These are phyloP conservation scores for Melospiza melodia DNA, from an alignment of 2,113 vertebrate species.

Conservation along the genomic window DNA sequence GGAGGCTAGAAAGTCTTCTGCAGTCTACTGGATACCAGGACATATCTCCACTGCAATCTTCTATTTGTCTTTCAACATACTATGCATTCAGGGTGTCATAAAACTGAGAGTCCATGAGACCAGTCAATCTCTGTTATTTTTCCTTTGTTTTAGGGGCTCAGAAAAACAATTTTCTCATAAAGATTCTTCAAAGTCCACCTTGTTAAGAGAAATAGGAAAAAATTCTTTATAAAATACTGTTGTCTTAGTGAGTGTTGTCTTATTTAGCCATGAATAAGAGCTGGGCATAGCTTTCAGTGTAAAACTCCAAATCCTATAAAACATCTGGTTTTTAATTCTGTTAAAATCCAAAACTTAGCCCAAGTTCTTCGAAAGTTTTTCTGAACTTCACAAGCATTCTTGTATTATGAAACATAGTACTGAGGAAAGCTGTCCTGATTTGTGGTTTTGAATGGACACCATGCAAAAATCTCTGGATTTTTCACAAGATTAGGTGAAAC, in stretches of 20 bases:
- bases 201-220: background rate
- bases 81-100: background rate
- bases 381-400: conserved; percentile 28
- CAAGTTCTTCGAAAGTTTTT: conserved; percentile 50
- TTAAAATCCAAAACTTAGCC: conserved; percentile 9
- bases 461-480: background rate
- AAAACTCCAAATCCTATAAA: background rate
- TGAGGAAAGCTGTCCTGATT: background rate
- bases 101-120: background rate
- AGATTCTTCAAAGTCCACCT: background rate
- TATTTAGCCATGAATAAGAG: background rate
- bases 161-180: background rate
- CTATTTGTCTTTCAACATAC: background rate
- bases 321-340: conserved; percentile 37
- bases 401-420: background rate
- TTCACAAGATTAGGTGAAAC: conserved; percentile 8
- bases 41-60: background rate
- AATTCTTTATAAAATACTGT: background rate
- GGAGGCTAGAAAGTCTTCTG: background rate
- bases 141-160: background rate
- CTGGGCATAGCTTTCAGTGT: background rate
- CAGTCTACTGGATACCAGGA: background rate
- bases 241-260: background rate
- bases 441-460: conserved; percentile 12
- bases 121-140: background rate